Evolutionary conservation across 2,888 invertebrate species (phyloP), one percentile per base, ranked within the genome.

Genomic region (Halictus quadricinctus): DNA sequence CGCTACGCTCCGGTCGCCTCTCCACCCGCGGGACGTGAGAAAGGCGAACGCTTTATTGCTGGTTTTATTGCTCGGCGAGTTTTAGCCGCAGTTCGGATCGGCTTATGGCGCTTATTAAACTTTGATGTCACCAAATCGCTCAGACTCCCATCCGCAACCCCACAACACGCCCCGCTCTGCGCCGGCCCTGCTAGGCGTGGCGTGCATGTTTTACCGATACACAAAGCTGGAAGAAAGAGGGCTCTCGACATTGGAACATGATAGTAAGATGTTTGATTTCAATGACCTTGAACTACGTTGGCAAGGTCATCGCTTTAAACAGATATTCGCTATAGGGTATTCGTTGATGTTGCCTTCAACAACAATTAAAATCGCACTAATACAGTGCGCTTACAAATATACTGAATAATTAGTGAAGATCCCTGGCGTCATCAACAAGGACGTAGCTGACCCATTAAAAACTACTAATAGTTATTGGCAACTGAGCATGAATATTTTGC

Each of bases 1-100:
- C 58, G 43, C 75, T 41, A 50, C 60, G 64, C 21, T 64, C 43
- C 60, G 72, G 70, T 74, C 83, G 85, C 80, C 74, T 46, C 75
- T 73, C 87, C 83, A 69, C 70, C 77, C 89, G 69, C 81, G 72
- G 72, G 58, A 88, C 86, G 90, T 85, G 89, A 89, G 89, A 89
- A 85, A 88, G 88, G 76, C 88, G 87, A 88, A 88, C 88, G 90
- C 91, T 92, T 93, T 93, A 93, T 93, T 93, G 89, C 92, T 80
- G 88, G 83, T 91, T 94, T 94, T 93, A 93, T 93, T 93, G 91
- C 93, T 88, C 88, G 89, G 76, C 87, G 89, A 90, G 84, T 90
- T 91, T 90, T 89, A 88, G 86, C 83, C 89, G 88, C 83, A 87
- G 83, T 76, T 85, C 84, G 84, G 85, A 88, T 88, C 88, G 85